Evolutionary conservation across 2,113 vertebrate genomes (phyloP), one percentile per base, ranked within the genome.

Genomic region (Sminthopsis crassicaudata): DNA sequence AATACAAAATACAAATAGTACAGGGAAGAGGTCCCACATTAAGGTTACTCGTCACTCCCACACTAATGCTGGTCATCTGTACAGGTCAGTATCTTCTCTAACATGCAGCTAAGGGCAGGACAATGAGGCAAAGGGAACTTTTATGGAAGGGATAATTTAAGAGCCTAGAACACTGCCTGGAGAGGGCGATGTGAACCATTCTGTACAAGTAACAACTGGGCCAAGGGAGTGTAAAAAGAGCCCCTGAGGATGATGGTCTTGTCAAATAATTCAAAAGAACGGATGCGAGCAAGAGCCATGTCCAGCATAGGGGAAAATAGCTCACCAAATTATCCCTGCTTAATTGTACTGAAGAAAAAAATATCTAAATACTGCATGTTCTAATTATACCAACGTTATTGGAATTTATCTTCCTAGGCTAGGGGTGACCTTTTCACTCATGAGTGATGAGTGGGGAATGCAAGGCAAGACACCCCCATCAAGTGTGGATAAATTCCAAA

Each of bases 341-440:
- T 91, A 89, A 95, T 90, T n/a, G 60, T 90, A 46, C 96, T 23
- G 52, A 95, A 88, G 67, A 91, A 67, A 53, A 55, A 94, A 93
- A 53, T 8, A 10, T 51, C 95, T 91, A 46, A 92, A 92, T 57
- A 16, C 91, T 7, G 93, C 89, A 8, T 11, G 93, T 46, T 90
- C 94, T 95, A 94, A 94, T 97, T 90, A 96, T 26, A 60, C 90
- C 19, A 1, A 36, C 9, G 23, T 50, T 90, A 54, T 30, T 91
- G 93, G 94, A 95, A 53, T 94, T 91, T 46, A 95, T 92, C 76
- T 6, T 92, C 94, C 94, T 88, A 1, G 8, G 95, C 46, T 8
- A 95, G 93, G 94, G 97, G 95, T 92, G 94, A 95, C 94, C 95
- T 96, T 90, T 94, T 84, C 94, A 57, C 91, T 96, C 92, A 76